These are phyloP conservation scores for Platynereis dumerilii DNA, from an alignment of 2,888 invertebrate species.

Conservation along the genomic window DNA sequence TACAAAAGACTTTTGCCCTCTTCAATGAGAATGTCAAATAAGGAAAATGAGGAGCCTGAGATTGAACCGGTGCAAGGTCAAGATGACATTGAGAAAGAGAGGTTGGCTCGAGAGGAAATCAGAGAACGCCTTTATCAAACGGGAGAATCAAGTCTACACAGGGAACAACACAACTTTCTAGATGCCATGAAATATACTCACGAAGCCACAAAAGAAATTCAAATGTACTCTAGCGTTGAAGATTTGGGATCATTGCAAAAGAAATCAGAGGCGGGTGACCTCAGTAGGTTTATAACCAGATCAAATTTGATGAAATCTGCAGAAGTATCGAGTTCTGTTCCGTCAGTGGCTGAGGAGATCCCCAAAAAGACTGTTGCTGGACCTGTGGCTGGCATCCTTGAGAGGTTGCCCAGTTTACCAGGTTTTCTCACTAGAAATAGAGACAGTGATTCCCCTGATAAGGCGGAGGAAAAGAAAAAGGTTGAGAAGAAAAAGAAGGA, in stretches of 20 bases:
- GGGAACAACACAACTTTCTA: conserved; percentile 30
- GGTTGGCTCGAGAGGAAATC: conserved; percentile 4
- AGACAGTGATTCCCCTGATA: neutral
- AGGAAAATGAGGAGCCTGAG: neutral
- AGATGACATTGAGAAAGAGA: neutral
- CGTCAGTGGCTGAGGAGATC: neutral
- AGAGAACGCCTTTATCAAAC: neutral
- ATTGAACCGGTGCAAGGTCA: neutral
- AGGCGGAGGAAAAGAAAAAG: neutral
- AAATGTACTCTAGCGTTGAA: conserved; percentile 8
- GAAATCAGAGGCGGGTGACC: neutral
- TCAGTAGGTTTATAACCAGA: too few species aligned
- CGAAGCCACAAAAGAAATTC: conserved; percentile 14
- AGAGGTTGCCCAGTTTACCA: neutral
- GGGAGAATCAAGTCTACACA: neutral
- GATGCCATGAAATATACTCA: conserved; percentile 26
- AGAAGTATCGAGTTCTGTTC: neutral
- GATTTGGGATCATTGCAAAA: neutral
- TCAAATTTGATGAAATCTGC: too few species aligned
- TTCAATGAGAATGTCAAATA: neutral
- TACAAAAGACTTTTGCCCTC: neutral
- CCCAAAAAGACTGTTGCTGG: neutral
- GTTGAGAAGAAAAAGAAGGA: neutral
- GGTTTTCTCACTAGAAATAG: too few species aligned
- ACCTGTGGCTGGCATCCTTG: neutral